Evolutionary conservation across 2,888 invertebrate genomes (phyloP).

Genomic region (Cantharis flavilabris): DNA sequence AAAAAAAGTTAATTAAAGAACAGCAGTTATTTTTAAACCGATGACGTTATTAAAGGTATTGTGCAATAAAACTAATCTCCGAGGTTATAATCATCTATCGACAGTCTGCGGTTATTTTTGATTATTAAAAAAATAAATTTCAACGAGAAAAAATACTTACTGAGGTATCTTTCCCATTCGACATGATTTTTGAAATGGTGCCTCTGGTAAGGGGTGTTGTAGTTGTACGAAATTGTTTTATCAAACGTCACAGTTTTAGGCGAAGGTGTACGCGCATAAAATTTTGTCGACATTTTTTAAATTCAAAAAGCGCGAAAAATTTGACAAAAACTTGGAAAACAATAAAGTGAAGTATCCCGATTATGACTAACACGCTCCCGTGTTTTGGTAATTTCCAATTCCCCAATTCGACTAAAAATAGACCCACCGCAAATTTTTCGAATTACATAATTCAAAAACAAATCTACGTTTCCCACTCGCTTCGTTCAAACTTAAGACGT

Average conservation of each 20-base stretch:
- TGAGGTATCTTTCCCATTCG: constrained; percentile 60
- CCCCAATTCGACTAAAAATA: constrained; percentile 48
- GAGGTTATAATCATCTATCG: neutral
- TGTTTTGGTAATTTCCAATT: constrained; percentile 48
- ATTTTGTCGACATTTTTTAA: constrained; percentile 45
- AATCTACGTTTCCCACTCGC: neutral
- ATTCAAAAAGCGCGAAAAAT: neutral
- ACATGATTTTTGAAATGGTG: constrained; percentile 45
- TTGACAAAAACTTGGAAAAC: constrained; percentile 5
- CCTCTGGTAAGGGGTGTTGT: constrained; percentile 57
- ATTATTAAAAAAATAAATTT: neutral
- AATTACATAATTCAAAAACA: constrained; percentile 36
- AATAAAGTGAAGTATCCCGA: constrained; percentile 43
- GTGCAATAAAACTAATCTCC: neutral
- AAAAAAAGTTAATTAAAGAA: neutral
- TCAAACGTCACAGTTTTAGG: constrained; percentile 69
- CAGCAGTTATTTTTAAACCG: neutral
- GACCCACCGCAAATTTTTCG: constrained; percentile 47
- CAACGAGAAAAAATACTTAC: constrained; percentile 54
- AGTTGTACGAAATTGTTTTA: constrained; percentile 61
- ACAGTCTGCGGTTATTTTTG: neutral
- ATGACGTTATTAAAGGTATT: neutral
- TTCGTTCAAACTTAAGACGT: neutral
- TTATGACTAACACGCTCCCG: constrained; percentile 49
- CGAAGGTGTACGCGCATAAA: constrained; percentile 69